These are phyloP conservation scores for Callipepla californica DNA, from an alignment of 2,113 vertebrate genomes.

Conservation along the genomic window DNA sequence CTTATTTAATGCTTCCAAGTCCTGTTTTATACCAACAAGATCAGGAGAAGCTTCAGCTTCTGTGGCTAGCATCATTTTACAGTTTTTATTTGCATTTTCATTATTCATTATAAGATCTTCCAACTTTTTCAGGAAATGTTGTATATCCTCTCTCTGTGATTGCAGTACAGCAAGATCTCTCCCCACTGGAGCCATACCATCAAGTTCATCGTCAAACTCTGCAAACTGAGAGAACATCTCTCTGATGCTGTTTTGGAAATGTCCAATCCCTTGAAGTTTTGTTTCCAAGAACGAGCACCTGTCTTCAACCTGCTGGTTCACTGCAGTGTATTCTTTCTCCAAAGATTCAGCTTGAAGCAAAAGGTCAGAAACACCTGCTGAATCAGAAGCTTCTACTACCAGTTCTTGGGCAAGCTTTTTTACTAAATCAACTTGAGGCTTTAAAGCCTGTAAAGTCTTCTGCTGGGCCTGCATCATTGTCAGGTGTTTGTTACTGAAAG, in stretches of 20 bases:
- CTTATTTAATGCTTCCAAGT: constrained; percentile 93
- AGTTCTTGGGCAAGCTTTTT: constrained; percentile 87
- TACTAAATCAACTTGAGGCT: constrained; percentile 84
- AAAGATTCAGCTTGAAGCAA: constrained; percentile 87
- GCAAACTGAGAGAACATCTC: constrained; percentile 95
- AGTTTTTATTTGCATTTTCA: constrained; percentile 86
- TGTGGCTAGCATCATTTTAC: constrained; percentile 90
- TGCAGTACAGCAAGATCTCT: constrained; percentile 82
- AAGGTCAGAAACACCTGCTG: constrained; percentile 87
- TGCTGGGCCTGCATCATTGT: constrained; percentile 93
- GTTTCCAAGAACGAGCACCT: constrained; percentile 88
- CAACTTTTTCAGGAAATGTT: constrained; percentile 87
- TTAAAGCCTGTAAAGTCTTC: constrained; percentile 85
- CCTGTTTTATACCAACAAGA: constrained; percentile 91
- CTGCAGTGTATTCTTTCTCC: constrained; percentile 80
- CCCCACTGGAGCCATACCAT: constrained; percentile 90
- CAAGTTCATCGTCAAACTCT: constrained; percentile 95
- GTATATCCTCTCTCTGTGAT: constrained; percentile 85
- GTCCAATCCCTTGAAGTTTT: constrained; percentile 95
- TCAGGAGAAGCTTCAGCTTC: constrained; percentile 89
- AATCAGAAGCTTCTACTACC: constrained; percentile 86
- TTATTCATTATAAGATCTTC: constrained; percentile 87
- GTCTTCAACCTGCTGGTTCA: constrained; percentile 86
- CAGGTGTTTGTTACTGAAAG: constrained; percentile 90
- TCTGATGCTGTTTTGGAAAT: constrained; percentile 95